Evolutionary conservation across 2,797 vertebrate genomes (phyloP).

Genomic region (Smutsia temminckii): DNA sequence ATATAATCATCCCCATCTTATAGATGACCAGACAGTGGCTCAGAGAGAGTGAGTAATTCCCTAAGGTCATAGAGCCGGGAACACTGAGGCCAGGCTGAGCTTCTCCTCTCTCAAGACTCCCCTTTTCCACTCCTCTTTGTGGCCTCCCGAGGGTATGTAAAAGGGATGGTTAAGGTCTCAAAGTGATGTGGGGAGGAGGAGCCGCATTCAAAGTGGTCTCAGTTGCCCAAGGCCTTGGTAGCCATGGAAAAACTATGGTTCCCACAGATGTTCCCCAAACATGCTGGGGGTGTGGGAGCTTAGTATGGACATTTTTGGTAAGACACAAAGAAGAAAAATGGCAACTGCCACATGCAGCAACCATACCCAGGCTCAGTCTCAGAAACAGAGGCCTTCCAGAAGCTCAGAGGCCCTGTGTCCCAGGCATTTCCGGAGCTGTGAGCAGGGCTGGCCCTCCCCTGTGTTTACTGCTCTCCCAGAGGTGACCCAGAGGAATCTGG

Average conservation of each 20-base stretch:
- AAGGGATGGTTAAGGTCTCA: not conserved
- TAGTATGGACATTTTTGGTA: not conserved
- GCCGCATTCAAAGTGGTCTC: not conserved
- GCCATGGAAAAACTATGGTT: not conserved
- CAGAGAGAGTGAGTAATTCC: not conserved
- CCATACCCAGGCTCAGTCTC: no score
- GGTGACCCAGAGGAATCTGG: not conserved
- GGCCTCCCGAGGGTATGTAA: not conserved
- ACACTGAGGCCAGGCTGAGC: not conserved
- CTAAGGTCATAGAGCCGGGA: not conserved
- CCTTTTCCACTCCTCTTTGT: not conserved
- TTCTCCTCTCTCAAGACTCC: not conserved
- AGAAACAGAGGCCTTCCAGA: not conserved
- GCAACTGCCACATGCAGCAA: not conserved
- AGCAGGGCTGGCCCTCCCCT: not conserved
- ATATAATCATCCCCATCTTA: not conserved
- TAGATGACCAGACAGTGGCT: not conserved
- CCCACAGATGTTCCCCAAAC: not conserved
- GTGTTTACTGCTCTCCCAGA: accelerated
- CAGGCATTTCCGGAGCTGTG: not conserved
- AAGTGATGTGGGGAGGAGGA: not conserved
- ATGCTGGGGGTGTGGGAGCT: not conserved
- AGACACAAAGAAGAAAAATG: not conserved
- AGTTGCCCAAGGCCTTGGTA: not conserved
- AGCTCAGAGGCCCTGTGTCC: not conserved